Base-by-base conservation (phyloP, 2,797 vertebrate genomes). In the Anabas testudineus region DNA sequence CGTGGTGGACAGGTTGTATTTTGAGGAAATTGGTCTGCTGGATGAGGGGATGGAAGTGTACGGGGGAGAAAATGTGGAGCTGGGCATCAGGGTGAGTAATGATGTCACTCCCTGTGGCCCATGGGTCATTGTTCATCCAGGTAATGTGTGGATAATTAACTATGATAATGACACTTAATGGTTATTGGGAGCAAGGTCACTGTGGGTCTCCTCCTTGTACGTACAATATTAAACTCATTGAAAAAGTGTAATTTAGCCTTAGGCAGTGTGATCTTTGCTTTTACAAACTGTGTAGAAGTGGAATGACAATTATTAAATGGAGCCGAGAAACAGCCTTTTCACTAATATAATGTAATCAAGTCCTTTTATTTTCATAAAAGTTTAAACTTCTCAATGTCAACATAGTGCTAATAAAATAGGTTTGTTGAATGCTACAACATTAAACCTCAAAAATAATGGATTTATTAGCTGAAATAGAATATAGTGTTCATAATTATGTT, bases 11-110 rank as follows among this genome's bases (percentile, higher is more conserved):
- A 93, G 97, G 83, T 94, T 96, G 69, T 99, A 98, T 87, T 99
- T 99, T 90, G 96, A 97, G 77, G 98, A 99, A 93, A 99, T 99
- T 21, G 98, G 98, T 39, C 88, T 99, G 59, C 86, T 99, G 76
- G 98, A 99, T 57, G 98, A 99, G 91, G 98, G 98, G 69, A 99
- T 99, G 97, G 97, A 99, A 86, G 95, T 99, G 36, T 99, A 99
- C 0, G 98, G 98, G 53, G 97, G 98, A 63, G 98, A 99, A 83
- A 99, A 99, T 15, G 98, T 99, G 52, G 98, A 99, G 90, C 95
- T 99, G 0, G 97, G 96, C 36, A 95, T 99, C 84, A 95, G 98
- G 95, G 98, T 99, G 93, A 98, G 96, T 91, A 87, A 87, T 66
- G 15, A 19, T 53, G 48, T 86, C 54, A 64, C 30, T 59, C 63